phyloP scores from a whole-genome alignment of 2,888 invertebrate species.

The Sminthurides aquaticus region DNA sequence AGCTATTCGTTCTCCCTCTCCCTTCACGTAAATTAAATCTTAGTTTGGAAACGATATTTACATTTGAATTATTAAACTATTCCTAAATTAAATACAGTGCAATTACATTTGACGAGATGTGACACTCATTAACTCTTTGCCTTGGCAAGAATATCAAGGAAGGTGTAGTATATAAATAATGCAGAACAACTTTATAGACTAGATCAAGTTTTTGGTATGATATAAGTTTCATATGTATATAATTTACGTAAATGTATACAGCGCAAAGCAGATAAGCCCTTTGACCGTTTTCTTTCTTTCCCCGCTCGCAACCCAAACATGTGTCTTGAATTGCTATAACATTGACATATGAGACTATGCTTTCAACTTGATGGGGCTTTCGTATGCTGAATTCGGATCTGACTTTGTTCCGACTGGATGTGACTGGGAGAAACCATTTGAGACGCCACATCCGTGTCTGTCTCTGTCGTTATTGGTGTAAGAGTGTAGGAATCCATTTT shows the following conservation, averaged over 20 bases:
- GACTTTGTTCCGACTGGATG: not conserved
- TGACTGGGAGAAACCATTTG: not conserved
- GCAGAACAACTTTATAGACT: no score
- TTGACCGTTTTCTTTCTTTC: no score
- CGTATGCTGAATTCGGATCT: constrained; percentile 33
- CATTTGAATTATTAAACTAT: not conserved
- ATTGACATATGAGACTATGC: not conserved
- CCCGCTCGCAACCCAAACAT: no score
- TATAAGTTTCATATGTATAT: no score
- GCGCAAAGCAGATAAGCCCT: no score
- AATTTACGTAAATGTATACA: no score
- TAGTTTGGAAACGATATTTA: not conserved
- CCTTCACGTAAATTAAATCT: not conserved
- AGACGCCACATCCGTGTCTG: not conserved
- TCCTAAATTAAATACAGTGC: not conserved
- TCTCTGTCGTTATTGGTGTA: constrained; percentile 19
- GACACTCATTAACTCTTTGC: not conserved
- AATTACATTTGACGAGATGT: not conserved
- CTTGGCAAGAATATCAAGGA: not conserved
- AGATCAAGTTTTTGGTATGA: no score
- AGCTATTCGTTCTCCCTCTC: not conserved
- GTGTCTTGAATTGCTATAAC: no score
- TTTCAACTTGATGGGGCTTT: constrained; percentile 37
- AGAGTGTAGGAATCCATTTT: constrained; percentile 15
- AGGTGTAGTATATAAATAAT: not conserved